These are phyloP conservation scores for Hylaeus anthracinus DNA, from an alignment of 1,140 invertebrate genomes.

Conservation along the genomic window DNA sequence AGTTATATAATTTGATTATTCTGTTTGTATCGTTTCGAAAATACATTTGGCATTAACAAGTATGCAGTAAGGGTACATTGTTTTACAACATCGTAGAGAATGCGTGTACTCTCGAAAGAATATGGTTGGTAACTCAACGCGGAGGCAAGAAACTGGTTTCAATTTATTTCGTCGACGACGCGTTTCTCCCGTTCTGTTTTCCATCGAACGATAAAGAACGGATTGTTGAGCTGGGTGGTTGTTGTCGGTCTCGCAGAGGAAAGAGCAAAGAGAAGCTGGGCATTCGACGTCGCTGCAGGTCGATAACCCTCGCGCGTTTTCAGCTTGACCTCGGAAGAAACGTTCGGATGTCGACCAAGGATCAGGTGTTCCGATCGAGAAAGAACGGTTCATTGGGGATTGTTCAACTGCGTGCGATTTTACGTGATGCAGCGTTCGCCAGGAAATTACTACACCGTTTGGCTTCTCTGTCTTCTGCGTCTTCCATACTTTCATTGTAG, in stretches of 20 bases:
- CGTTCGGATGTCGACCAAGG: constrained; percentile 1
- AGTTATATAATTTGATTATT: too few species aligned
- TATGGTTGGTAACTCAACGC: too few species aligned
- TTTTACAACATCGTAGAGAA: too few species aligned
- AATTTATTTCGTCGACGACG: not conserved
- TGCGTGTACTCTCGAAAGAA: too few species aligned
- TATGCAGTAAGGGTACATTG: too few species aligned
- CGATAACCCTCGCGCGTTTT: constrained; percentile 50
- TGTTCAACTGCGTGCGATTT: too few species aligned
- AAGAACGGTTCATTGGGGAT: not conserved
- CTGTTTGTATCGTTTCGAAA: too few species aligned
- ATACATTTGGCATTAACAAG: too few species aligned
- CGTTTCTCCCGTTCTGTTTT: not conserved
- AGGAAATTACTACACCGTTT: too few species aligned
- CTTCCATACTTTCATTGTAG: not conserved
- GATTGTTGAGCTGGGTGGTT: not conserved
- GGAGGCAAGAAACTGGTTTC: not conserved
- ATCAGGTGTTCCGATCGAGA: not conserved
- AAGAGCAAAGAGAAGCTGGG: constrained; percentile 24
- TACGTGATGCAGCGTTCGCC: too few species aligned
- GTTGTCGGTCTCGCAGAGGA: not conserved
- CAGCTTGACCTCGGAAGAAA: constrained; percentile 11
- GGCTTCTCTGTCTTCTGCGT: too few species aligned
- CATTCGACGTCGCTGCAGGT: constrained; percentile 42
- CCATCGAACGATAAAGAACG: not conserved